Percentiles rank a stretch among this genome's conserved stretches.
phyloP scores from a whole-genome alignment of 2,113 vertebrate species.

The Catharus fuscescens region DNA sequence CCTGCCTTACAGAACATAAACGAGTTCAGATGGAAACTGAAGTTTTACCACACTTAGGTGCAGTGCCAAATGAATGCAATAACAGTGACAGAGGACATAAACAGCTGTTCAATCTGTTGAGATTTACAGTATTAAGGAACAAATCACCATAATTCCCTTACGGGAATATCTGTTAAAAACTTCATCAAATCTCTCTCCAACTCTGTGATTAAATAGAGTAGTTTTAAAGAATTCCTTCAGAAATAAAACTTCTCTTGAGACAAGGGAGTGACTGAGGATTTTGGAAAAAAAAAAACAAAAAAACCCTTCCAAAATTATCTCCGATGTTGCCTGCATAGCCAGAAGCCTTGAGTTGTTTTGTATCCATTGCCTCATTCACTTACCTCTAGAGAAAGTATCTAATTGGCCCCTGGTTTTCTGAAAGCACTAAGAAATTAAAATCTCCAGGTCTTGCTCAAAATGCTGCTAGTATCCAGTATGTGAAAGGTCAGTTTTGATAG shows the following conservation, averaged over 20 bases:
- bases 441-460: background rate
- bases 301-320: background rate
- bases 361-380: background rate
- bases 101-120: background rate
- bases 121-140: background rate
- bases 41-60: background rate
- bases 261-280: background rate
- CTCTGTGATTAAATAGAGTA: background rate
- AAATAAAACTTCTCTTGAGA: conserved; percentile 4
- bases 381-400: background rate
- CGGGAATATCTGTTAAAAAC: background rate
- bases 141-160: background rate
- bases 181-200: background rate
- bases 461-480: background rate
- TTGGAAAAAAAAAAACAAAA: background rate
- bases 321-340: background rate
- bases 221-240: background rate
- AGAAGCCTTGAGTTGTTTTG: background rate
- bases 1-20: background rate
- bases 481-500: background rate
- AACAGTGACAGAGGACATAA: background rate
- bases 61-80: background rate
- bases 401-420: background rate
- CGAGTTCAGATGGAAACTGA: background rate
- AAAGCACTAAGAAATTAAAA: background rate